phyloP scores from a whole-genome alignment of 2,888 invertebrate genomes.

The Heterodera filipjevi region DNA sequence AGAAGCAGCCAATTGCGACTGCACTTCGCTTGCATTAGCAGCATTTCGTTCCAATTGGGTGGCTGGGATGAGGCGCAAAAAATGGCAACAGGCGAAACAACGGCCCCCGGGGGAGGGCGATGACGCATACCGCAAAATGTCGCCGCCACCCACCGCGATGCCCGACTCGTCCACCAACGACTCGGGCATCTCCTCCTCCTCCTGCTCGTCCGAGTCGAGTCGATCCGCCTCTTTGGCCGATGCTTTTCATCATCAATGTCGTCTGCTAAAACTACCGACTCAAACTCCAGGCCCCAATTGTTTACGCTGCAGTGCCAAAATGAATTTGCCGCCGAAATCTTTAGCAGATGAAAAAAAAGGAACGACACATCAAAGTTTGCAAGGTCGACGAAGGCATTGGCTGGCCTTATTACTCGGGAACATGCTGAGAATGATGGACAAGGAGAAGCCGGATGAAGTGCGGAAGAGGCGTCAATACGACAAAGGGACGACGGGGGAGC shows the following conservation, averaged over 20 bases:
- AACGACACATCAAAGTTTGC: neutral
- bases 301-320: neutral
- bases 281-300: neutral
- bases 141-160: neutral
- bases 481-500: neutral
- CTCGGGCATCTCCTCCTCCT: slow-evolving; percentile 34
- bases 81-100: neutral
- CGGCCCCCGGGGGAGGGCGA: slow-evolving; percentile 20
- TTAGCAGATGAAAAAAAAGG: neutral
- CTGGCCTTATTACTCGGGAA: slow-evolving; percentile 31
- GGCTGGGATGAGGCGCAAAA: neutral
- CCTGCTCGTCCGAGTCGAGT: slow-evolving; percentile 24
- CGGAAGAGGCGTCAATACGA: neutral
- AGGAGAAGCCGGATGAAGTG: neutral
- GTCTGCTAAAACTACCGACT: neutral
- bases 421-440: slow-evolving; percentile 26
- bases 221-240: slow-evolving; percentile 8
- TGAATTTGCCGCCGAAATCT: neutral
- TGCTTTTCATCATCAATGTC: neutral
- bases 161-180: slow-evolving; percentile 25
- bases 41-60: slow-evolving; percentile 25
- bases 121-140: slow-evolving; percentile 35
- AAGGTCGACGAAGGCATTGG: slow-evolving; percentile 20
- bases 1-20: slow-evolving; percentile 42
- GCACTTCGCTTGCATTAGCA: slow-evolving; percentile 45